A percentile compares a stretch with the other conserved stretches of the same genome.
These are phyloP conservation scores for Prostheceraeus crozeri DNA, from an alignment of 2,888 invertebrate species.

Conservation along the genomic window DNA sequence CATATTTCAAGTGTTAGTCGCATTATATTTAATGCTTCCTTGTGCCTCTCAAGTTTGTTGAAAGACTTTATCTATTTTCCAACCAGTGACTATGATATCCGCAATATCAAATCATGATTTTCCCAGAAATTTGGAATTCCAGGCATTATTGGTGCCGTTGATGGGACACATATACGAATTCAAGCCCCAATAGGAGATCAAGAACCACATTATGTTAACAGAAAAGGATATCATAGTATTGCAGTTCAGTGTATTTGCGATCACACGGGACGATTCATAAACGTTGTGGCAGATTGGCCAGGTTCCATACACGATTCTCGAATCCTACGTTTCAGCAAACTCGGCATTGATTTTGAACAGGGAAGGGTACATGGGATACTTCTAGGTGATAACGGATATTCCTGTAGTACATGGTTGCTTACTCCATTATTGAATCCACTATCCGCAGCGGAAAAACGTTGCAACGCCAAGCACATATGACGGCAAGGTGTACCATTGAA, in stretches of 20 bases:
- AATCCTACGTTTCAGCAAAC: constrained; percentile 38
- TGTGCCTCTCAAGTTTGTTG: too few species aligned
- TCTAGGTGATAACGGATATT: constrained; percentile 4
- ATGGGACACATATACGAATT: constrained; percentile 43
- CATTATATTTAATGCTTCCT: too few species aligned
- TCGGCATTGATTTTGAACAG: constrained; percentile 11
- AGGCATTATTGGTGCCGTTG: constrained; percentile 42
- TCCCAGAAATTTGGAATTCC: too few species aligned
- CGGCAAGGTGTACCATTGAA: constrained; percentile 33
- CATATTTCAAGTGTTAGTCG: too few species aligned
- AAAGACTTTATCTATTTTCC: too few species aligned
- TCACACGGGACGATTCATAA: constrained; percentile 36
- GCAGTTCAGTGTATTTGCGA: constrained; percentile 43
- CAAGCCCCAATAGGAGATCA: constrained; percentile 37
- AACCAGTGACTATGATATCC: too few species aligned
- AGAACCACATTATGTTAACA: constrained; percentile 40
- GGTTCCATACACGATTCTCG: constrained; percentile 43
- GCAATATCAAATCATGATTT: too few species aligned
- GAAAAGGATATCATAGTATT: constrained; percentile 43
- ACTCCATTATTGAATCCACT: constrained; percentile 6
- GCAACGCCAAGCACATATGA: constrained; percentile 33
- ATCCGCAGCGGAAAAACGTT: constrained; percentile 10
- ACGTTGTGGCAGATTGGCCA: constrained; percentile 42
- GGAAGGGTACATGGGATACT: constrained; percentile 1
- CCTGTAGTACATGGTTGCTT: not conserved